Evolutionary conservation across 2,888 invertebrate genomes (phyloP), one percentile per base, ranked within the genome.

Genomic region (Chrysolina americana): DNA sequence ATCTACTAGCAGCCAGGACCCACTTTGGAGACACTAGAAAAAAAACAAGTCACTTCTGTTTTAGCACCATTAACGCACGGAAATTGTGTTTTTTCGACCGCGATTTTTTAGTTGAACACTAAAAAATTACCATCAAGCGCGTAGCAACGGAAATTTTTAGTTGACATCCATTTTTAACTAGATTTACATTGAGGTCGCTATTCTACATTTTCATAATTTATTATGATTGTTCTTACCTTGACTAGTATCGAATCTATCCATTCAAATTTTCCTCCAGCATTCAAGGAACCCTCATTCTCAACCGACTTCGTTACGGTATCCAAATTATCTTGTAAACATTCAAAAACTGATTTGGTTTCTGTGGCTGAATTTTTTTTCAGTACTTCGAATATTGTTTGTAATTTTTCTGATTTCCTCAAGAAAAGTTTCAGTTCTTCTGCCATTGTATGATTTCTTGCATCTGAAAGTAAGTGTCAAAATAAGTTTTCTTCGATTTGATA

Each of bases 221-320:
- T 53, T 8, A 21, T 23, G 6, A 53, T 19, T 53, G 10, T 53
- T 21, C 41, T 78, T 86, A 92, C 92, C 90, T 95, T 95, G 0
- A 97, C 94, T 68, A 98, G 91, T 79, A 95, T 89, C 15, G 96
- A 96, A 88, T 98, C 96, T 17, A 97, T 92, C 96, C 97, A 98
- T 89, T 97, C 96, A 85, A 97, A 98, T 87, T 94, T 95, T 6
- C 97, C 97, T n/a, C 95, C 95, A 0, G 93, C 93, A 81, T 94
- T 95, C 2, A 95, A 88, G 10, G 93, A 91, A 44, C 91, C 90
- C 5, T 91, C 91, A 62, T 89, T 88, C 62, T 88, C 86, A 0
- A 92, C 89, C 81, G 89, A 88, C 0, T 78, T 78, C 65, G 87
- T 83, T 47, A 86, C 77, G 71, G 65, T 71, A 66, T 72, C 53